Percentiles rank a stretch among this genome's conserved stretches.
phyloP scores from a whole-genome alignment of 2,888 invertebrate species.

The Eurytoma adleriae region DNA sequence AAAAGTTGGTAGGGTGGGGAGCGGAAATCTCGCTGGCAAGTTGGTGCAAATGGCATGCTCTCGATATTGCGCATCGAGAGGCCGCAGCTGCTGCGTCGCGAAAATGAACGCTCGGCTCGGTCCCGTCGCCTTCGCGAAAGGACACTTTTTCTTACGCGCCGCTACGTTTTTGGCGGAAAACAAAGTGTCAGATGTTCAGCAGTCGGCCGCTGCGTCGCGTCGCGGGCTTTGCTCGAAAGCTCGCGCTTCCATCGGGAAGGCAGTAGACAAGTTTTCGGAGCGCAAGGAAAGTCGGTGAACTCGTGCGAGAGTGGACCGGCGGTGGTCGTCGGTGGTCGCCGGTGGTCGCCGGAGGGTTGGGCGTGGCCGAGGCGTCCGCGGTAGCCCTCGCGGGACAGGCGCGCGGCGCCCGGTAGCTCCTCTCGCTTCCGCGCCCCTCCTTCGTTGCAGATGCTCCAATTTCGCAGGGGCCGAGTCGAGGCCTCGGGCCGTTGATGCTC shows the following conservation, averaged over 20 bases:
- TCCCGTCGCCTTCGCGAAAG: too few relatives aligned
- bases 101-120: constrained; percentile 22
- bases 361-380: constrained; percentile 66
- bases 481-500: constrained; percentile 1
- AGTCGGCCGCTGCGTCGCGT: too few relatives aligned
- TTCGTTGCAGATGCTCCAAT: constrained; percentile 69
- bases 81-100: constrained; percentile 58
- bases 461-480: constrained; percentile 53
- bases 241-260: neutral
- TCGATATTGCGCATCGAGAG: constrained; percentile 59
- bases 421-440: constrained; percentile 42
- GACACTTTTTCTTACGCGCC: too few relatives aligned
- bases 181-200: too few relatives aligned
- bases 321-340: neutral
- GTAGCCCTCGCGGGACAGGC: constrained; percentile 62
- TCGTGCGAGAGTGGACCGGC: neutral
- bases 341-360: constrained; percentile 70
- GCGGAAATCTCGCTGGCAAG: neutral
- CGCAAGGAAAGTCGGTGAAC: neutral
- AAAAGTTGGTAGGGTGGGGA: neutral
- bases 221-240: too few relatives aligned
- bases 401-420: constrained; percentile 44
- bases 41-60: constrained; percentile 17
- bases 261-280: neutral
- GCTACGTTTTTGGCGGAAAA: too few relatives aligned